Percentiles rank a stretch among this genome's conserved stretches.
phyloP scores from a whole-genome alignment of 2,888 invertebrate genomes.

The Rutpela maculata region DNA sequence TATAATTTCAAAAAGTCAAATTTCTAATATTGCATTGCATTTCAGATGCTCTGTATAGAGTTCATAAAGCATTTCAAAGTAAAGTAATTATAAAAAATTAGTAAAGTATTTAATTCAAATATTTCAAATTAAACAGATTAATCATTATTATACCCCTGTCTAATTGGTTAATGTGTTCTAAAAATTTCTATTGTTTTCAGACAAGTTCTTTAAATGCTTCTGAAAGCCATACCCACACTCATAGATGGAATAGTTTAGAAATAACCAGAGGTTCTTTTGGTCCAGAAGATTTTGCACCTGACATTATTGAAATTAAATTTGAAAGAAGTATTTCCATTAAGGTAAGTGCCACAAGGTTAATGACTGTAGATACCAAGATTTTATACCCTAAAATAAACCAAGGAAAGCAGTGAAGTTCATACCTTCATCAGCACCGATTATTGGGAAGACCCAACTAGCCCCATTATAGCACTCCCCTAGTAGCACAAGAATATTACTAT shows the following conservation, averaged over 20 bases:
- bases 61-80: too few relatives aligned
- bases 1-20: too few relatives aligned
- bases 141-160: not conserved
- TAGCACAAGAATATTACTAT: too few relatives aligned
- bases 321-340: conserved; percentile 90
- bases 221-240: conserved; percentile 79
- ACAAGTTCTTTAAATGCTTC: conserved; percentile 74
- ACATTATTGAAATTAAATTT: conserved; percentile 93
- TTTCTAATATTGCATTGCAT: too few relatives aligned
- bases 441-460: too few relatives aligned
- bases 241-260: conserved; percentile 93
- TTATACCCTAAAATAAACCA: not conserved
- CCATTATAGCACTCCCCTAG: too few relatives aligned
- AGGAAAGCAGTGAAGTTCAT: not conserved
- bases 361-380: not conserved
- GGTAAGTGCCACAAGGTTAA: conserved; percentile 71
- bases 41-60: too few relatives aligned
- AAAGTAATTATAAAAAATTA: too few relatives aligned
- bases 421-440: not conserved
- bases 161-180: not conserved
- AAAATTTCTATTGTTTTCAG: conserved; percentile 60
- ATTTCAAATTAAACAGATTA: too few relatives aligned
- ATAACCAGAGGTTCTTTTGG: conserved; percentile 89
- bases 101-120: too few relatives aligned
- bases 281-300: conserved; percentile 90